Base-by-base conservation (phyloP, 2,888 invertebrate species). In the Iselma pallidipennis region DNA sequence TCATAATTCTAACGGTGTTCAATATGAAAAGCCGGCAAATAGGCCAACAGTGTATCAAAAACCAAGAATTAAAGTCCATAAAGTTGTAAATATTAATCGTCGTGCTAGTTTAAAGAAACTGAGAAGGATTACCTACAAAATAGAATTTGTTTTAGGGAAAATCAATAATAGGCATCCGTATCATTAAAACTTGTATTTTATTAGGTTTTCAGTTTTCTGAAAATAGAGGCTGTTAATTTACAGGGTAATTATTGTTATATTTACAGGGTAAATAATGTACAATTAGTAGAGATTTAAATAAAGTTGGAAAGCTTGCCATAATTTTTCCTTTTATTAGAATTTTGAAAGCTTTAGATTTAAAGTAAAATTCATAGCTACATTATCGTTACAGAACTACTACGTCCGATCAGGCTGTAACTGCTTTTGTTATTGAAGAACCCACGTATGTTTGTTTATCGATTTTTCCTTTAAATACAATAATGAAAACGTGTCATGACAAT, bases 21-120 rank as follows among this genome's bases (percentile, higher is more conserved):
- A 64, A 14, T 9, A 37, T 28, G 23, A 56, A 5, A 6, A 37
- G 1, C 1, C 37, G 16, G n/a, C n/a, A n/a, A n/a, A n/a, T n/a
- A n/a, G n/a, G n/a, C n/a, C n/a, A n/a, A 2, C 37, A 37, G 2
- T 7, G 0, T 37, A 37, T 37, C 37, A 37, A 16, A 37, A 7
- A 33, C n/a, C 31, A n/a, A 33, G 5, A 14, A 29, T 57, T 16
- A 49, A 52, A 3, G 29, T 51, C 3, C 31, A 45, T 51, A 49
- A n/a, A n/a, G n/a, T n/a, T n/a, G n/a, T n/a, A n/a, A n/a, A n/a
- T n/a, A n/a, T n/a, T n/a, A n/a, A 25, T 21, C 54, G 14, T 26
- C 26, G 50, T 2, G 57, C 61, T 14, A 61, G 48, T n/a, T 42
- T 61, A 16, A 54, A 57, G 50, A 62, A 62, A 49, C 51, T 64